phyloP scores from a whole-genome alignment of 2,888 invertebrate species.

The Iselma pallidipennis region DNA sequence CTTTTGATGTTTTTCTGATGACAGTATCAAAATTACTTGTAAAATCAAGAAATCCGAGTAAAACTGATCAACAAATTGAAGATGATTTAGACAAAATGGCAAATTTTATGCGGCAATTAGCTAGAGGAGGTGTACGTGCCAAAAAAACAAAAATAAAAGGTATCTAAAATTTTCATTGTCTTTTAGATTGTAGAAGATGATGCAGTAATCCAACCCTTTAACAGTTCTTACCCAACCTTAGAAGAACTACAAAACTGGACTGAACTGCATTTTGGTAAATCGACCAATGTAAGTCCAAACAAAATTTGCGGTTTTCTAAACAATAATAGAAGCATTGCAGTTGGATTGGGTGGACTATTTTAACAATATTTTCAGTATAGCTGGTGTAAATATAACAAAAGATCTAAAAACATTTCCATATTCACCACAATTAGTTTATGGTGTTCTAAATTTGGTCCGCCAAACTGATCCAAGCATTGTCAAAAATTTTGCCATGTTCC shows the following conservation, averaged over 20 bases:
- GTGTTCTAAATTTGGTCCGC: conserved; percentile 46
- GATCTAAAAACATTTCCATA: conserved; percentile 37
- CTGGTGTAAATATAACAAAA: conserved; percentile 42
- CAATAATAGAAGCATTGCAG: conserved; percentile 36
- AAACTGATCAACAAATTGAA: conserved; percentile 35
- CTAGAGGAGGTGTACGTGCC: conserved; percentile 41
- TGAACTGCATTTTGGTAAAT: conserved; percentile 31
- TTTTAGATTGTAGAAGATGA: conserved; percentile 10
- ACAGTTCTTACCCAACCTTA: conserved; percentile 3
- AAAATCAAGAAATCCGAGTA: conserved; percentile 34
- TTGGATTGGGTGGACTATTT: conserved; percentile 53
- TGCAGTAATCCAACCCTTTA: background rate
- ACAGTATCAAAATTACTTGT: conserved; percentile 30
- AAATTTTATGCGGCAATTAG: conserved; percentile 41
- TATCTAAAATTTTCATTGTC: background rate
- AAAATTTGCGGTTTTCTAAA: background rate
- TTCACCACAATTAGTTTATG: conserved; percentile 36
- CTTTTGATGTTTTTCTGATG: conserved; percentile 40
- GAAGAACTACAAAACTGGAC: conserved; percentile 39
- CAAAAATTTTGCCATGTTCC: conserved; percentile 50
- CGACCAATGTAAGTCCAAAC: conserved; percentile 27
- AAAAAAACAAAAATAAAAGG: too few species aligned
- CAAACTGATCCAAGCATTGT: conserved; percentile 42
- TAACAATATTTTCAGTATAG: conserved; percentile 39
- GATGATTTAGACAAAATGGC: conserved; percentile 38